A percentile compares a stretch with the other conserved stretches of the same genome.
Conservation (phyloP, 2,888 invertebrate genomes). For the Agrotis clavis region DNA sequence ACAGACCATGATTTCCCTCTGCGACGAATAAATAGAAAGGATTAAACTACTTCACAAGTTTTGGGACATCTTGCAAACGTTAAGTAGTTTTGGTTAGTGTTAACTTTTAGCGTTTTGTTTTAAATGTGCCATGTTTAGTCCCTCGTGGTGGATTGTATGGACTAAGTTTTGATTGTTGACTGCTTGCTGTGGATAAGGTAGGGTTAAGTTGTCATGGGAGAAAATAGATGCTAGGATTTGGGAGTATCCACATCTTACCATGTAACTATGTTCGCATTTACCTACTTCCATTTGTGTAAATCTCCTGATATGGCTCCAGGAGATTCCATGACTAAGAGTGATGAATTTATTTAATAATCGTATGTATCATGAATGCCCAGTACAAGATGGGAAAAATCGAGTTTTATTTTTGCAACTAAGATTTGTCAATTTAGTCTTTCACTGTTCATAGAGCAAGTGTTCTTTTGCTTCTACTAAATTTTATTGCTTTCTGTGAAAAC, state of each 20-base stretch:
- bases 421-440: no score
- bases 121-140: slow-evolving; percentile 60
- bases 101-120: slow-evolving; percentile 64
- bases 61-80: slow-evolving; percentile 70
- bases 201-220: slow-evolving; percentile 13
- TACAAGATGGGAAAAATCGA: no score
- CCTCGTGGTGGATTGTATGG: slow-evolving; percentile 49
- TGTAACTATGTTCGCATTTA: no score
- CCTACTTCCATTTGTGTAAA: no score
- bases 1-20: slow-evolving; percentile 75
- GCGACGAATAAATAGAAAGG: slow-evolving; percentile 76
- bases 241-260: no score
- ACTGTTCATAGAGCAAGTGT: no score
- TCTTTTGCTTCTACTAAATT: no score
- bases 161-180: slow-evolving; percentile 57
- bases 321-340: no score
- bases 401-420: no score
- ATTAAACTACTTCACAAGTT: slow-evolving; percentile 75
- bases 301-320: no score
- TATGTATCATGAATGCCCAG: no score
- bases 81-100: slow-evolving; percentile 70
- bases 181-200: slow-evolving; percentile 23
- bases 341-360: no score
- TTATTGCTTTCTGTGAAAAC: background rate
- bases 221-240: background rate